Evolutionary conservation across 2,113 vertebrate genomes (phyloP).

Genomic region (Toxotes chatareus): DNA sequence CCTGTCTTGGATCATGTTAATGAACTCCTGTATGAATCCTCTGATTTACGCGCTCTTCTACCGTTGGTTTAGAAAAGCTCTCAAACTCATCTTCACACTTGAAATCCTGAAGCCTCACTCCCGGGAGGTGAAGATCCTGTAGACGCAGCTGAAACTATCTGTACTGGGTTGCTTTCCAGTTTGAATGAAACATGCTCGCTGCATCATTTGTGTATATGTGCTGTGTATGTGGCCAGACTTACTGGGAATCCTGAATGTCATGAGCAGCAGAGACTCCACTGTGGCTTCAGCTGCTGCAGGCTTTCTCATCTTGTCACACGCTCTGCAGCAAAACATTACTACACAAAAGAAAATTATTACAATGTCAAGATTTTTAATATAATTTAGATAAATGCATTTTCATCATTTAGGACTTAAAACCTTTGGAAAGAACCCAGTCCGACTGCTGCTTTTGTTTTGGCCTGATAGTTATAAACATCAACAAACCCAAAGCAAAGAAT

Average conservation of each 20-base stretch:
- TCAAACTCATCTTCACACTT: slow-evolving; percentile 70
- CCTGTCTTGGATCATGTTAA: slow-evolving; percentile 49
- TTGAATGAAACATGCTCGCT: background rate
- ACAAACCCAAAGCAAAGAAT: too few species aligned
- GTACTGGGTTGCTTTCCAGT: too few species aligned
- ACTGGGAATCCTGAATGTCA: background rate
- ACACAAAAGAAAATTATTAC: background rate
- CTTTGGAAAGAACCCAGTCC: too few species aligned
- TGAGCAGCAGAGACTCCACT: background rate
- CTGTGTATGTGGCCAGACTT: background rate
- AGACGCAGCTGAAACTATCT: background rate
- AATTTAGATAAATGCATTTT: too few species aligned
- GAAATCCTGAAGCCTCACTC: slow-evolving; percentile 42
- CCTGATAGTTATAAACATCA: too few species aligned
- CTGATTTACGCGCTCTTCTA: slow-evolving; percentile 70
- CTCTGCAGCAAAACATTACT: background rate
- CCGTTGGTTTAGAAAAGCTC: slow-evolving; percentile 67
- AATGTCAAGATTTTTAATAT: background rate
- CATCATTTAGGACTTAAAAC: too few species aligned
- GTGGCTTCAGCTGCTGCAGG: background rate
- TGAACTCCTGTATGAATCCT: slow-evolving; percentile 65
- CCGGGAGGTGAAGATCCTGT: background rate
- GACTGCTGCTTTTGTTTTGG: too few species aligned
- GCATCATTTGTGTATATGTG: background rate
- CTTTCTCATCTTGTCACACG: too few species aligned